Percentiles rank a stretch among this genome's conserved stretches.
phyloP scores from a whole-genome alignment of 1,140 invertebrate species.

The Drosophila malerkotliana region DNA sequence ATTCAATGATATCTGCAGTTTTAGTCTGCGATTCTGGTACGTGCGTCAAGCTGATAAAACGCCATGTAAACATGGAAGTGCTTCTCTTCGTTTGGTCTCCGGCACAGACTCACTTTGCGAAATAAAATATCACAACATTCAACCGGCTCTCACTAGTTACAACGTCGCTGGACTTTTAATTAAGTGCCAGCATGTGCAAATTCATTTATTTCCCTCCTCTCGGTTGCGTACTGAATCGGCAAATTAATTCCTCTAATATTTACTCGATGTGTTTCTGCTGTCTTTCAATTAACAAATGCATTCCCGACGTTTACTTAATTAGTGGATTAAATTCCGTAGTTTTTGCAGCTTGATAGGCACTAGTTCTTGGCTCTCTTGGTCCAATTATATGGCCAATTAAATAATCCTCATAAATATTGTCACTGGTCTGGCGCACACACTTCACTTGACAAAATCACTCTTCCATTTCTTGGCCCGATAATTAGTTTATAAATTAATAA shows the following conservation, averaged over 20 bases:
- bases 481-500: conserved; percentile 32
- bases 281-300: background rate
- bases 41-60: conserved; percentile 41
- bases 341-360: background rate
- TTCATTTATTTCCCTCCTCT: background rate
- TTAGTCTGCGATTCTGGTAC: conserved; percentile 6
- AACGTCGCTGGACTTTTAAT: conserved; percentile 1
- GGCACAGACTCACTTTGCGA: background rate
- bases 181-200: conserved; percentile 2
- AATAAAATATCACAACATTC: background rate
- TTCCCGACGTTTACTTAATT: background rate
- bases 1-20: background rate
- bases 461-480: conserved; percentile 2
- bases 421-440: conserved; percentile 18
- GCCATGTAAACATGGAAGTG: conserved; percentile 31
- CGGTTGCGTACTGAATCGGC: background rate
- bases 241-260: conserved; percentile 4
- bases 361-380: background rate
- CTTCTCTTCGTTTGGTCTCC: background rate
- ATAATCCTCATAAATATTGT: background rate
- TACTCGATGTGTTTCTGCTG: background rate
- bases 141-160: background rate
- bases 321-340: background rate
- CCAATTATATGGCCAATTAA: background rate
- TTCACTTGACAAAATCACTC: conserved; percentile 14